phyloP scores from a whole-genome alignment of 2,888 invertebrate genomes.

The Abrostola triplasia region DNA sequence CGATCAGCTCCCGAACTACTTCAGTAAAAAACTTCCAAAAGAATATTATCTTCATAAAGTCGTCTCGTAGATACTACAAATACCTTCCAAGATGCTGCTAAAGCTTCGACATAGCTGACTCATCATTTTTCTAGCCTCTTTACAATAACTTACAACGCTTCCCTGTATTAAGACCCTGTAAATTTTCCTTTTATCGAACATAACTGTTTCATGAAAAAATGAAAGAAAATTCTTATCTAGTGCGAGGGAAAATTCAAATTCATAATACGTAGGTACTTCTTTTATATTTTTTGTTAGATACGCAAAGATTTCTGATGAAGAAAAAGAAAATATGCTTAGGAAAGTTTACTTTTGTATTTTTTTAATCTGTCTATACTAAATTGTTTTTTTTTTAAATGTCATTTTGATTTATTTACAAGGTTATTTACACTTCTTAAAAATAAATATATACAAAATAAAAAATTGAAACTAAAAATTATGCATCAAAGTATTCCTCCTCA shows the following conservation, averaged over 20 bases:
- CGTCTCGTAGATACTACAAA: slow-evolving; percentile 16
- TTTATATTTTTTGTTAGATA: not conserved
- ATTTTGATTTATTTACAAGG: too few relatives aligned
- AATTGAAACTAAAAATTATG: too few relatives aligned
- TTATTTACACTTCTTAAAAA: too few relatives aligned
- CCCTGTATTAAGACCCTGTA: slow-evolving; percentile 30
- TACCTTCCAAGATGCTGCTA: slow-evolving; percentile 24
- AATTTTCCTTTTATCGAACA: slow-evolving; percentile 32
- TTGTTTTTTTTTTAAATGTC: too few relatives aligned
- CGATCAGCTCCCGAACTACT: not conserved
- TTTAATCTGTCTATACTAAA: too few relatives aligned
- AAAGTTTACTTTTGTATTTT: too few relatives aligned
- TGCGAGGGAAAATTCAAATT: not conserved
- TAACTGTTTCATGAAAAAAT: slow-evolving; percentile 30
- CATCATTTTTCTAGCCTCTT: slow-evolving; percentile 45
- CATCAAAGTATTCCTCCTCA: too few relatives aligned
- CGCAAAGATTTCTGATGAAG: not conserved
- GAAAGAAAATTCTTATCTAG: slow-evolving; percentile 16
- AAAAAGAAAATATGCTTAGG: not conserved
- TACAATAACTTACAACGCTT: slow-evolving; percentile 35
- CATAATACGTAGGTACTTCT: not conserved
- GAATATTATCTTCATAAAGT: slow-evolving; percentile 36
- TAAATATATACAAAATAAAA: too few relatives aligned
- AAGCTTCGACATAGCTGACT: slow-evolving; percentile 33
- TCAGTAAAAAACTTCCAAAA: slow-evolving; percentile 19